Conservation (phyloP, 2,113 vertebrate genomes). For the Cinclus cinclus region DNA sequence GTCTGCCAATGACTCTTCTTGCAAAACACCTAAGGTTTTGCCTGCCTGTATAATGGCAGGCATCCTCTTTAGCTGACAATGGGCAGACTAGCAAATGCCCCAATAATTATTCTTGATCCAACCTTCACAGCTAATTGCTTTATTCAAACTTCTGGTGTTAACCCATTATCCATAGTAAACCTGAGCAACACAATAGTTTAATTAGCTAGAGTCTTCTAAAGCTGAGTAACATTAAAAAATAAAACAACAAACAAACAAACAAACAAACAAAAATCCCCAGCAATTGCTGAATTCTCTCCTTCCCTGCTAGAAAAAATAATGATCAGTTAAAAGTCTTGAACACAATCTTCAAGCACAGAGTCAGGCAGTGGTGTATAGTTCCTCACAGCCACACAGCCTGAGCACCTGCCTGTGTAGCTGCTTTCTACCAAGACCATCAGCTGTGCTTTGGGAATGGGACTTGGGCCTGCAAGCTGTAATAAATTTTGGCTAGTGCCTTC, state of each 20-base stretch:
- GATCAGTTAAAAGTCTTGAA: background rate
- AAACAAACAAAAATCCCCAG: background rate
- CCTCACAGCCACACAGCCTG: background rate
- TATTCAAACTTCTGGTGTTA: background rate
- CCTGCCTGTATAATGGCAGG: background rate
- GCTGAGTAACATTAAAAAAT: background rate
- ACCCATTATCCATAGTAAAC: background rate
- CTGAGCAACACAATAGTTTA: slow-evolving; percentile 10
- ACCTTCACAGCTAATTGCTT: slow-evolving; percentile 6
- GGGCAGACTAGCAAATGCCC: background rate
- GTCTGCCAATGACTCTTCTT: background rate
- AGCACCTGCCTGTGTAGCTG: background rate
- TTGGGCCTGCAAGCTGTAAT: background rate
- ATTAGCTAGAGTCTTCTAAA: slow-evolving; percentile 16
- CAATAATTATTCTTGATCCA: background rate
- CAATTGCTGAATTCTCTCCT: background rate
- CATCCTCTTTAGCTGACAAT: background rate
- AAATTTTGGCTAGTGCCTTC: background rate
- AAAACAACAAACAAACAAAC: background rate
- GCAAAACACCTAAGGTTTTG: background rate
- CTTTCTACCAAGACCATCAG: background rate
- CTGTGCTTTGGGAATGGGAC: background rate
- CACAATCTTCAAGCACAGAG: background rate
- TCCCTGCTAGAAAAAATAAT: slow-evolving; percentile 34
- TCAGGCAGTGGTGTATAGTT: background rate